phyloP scores from a whole-genome alignment of 2,797 vertebrate genomes.

The Spinus pinus region DNA sequence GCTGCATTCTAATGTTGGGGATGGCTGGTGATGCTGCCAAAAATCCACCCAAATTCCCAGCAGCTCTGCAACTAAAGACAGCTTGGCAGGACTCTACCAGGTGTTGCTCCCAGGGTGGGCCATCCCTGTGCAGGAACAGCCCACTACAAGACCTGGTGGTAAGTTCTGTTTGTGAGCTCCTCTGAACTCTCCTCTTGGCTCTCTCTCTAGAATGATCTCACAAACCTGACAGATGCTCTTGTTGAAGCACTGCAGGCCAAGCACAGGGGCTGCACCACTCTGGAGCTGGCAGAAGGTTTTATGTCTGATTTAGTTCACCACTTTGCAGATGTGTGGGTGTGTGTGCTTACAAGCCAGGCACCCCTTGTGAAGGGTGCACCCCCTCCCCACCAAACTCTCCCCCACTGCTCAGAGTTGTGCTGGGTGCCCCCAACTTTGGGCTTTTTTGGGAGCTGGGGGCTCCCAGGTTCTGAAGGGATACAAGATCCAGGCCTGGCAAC shows the following conservation, averaged over 20 bases:
- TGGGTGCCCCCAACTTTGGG: not conserved
- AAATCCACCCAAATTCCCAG: not conserved
- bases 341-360: not conserved
- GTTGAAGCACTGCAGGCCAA: not conserved
- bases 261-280: not conserved
- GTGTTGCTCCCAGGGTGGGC: not conserved
- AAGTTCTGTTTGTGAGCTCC: not conserved
- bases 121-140: not conserved
- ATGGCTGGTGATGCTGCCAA: not conserved
- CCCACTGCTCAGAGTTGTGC: not conserved
- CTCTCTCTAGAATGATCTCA: not conserved
- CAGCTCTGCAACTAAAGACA: not conserved
- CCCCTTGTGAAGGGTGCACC: not conserved
- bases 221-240: not conserved
- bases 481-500: accelerated
- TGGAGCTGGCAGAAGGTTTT: not conserved
- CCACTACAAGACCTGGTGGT: not conserved
- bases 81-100: not conserved
- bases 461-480: not conserved
- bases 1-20: not conserved
- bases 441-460: not conserved
- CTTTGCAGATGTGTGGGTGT: accelerated
- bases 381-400: not conserved
- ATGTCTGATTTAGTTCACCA: not conserved
- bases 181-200: not conserved